Conservation (phyloP, 2,797 vertebrate genomes). For the Leptatherina wallacei region DNA sequence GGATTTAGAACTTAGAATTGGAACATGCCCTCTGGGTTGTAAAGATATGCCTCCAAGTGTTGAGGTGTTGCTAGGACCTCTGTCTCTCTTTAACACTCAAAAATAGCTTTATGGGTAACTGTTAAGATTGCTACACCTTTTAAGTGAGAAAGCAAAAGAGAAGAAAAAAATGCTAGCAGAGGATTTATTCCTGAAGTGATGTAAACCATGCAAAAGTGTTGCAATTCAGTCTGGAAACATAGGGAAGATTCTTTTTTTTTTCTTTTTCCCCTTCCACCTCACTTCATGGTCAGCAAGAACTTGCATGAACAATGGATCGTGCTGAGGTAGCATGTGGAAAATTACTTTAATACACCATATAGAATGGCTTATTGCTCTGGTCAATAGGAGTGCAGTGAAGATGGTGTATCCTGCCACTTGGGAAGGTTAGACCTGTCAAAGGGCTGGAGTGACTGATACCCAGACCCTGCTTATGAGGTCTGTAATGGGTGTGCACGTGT, state of each 20-base stretch:
- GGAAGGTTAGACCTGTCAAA: slow-evolving; percentile 99
- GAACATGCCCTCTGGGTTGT: slow-evolving; percentile 84
- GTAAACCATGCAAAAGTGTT: slow-evolving; percentile 91
- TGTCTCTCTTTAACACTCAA: slow-evolving; percentile 83
- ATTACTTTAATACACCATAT: slow-evolving; percentile 99
- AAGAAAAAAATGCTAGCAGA: slow-evolving; percentile 64
- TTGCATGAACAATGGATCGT: slow-evolving; percentile 98
- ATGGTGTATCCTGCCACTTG: slow-evolving; percentile 94
- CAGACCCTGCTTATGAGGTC: slow-evolving; percentile 92
- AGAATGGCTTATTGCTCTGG: slow-evolving; percentile 99
- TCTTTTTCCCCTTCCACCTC: slow-evolving; percentile 14
- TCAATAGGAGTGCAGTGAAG: slow-evolving; percentile 97
- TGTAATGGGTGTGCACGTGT: slow-evolving; percentile 83
- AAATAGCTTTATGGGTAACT: slow-evolving; percentile 88
- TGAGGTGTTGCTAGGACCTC: slow-evolving; percentile 83
- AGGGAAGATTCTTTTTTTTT: slow-evolving; percentile 25
- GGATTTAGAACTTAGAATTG: slow-evolving; percentile 66
- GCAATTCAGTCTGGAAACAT: slow-evolving; percentile 89
- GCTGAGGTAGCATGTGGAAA: slow-evolving; percentile 99
- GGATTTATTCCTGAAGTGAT: slow-evolving; percentile 89
- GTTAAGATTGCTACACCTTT: slow-evolving; percentile 90
- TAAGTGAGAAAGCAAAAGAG: slow-evolving; percentile 77
- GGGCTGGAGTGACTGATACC: slow-evolving; percentile 93
- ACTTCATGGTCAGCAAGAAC: slow-evolving; percentile 94
- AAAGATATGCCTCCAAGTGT: slow-evolving; percentile 86